Evolutionary conservation across 2,113 vertebrate genomes (phyloP).

Genomic region (Antennarius striatus): DNA sequence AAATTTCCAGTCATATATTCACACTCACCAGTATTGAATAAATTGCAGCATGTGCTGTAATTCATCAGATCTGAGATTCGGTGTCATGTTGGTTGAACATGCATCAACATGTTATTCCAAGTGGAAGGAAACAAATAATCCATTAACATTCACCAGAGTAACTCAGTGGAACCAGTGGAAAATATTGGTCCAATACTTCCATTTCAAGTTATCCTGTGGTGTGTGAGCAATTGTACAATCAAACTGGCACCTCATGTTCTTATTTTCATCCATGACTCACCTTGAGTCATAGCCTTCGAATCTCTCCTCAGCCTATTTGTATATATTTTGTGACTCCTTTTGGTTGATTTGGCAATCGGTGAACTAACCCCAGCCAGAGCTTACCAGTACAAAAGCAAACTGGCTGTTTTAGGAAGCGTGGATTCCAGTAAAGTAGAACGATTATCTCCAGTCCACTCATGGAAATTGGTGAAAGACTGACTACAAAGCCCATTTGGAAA

Average conservation of each 20-base stretch:
- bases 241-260: conserved; percentile 13
- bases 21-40: too few species aligned
- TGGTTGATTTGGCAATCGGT: conserved; percentile 57
- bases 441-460: conserved; percentile 48
- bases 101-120: too few species aligned
- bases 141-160: too few species aligned
- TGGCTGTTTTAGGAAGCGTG: conserved; percentile 31
- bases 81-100: too few species aligned
- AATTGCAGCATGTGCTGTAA: too few species aligned
- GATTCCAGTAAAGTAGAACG: conserved; percentile 52
- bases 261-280: conserved; percentile 63
- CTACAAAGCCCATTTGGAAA: conserved; percentile 46
- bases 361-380: conserved; percentile 53
- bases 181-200: neutral
- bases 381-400: conserved; percentile 53
- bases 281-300: conserved; percentile 45
- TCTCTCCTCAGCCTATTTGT: conserved; percentile 38
- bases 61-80: too few species aligned
- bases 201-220: conserved; percentile 36
- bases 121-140: too few species aligned
- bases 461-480: conserved; percentile 68
- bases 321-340: conserved; percentile 42
- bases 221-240: conserved; percentile 25
- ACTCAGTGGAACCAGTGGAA: too few species aligned
- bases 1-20: too few species aligned